Evolutionary conservation across 2,888 invertebrate genomes (phyloP), one percentile per base, ranked within the genome.

Genomic region (Andrena dorsata): DNA sequence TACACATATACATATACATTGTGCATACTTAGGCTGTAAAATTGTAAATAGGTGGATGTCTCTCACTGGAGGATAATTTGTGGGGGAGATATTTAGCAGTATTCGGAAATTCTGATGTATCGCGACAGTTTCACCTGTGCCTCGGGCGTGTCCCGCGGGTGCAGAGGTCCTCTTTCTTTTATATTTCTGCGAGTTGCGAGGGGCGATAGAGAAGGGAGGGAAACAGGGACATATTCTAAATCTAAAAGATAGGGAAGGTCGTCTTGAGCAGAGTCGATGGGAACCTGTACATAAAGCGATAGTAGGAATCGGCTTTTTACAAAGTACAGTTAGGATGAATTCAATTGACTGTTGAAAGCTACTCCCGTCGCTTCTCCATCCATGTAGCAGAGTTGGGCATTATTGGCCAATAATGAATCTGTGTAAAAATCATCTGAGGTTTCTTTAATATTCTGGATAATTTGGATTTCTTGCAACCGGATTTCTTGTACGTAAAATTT

Each of bases 11-110:
- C 23, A 26, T 7, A 26, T 4, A 13, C 56, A 41, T 41, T 16
- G 41, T 16, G 56, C 26, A 20, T 23, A 20, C 26, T 56, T 56
- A 13, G 82, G 84, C 76, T 91, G 90, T 91, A 90, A 77, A 89
- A 86, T 84, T 91, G 90, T 91, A 91, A 87, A 91, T 91, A 90
- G 79, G 69, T 64, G 41, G 35, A 65, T 70, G 20, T 53, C 20
- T 61, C 68, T 75, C 72, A 7, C 23, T 6, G 35, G 32, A 20
- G 32, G 28, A 10, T 71, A 51, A 68, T 58, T 58, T 10, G 16
- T 13, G n/a, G 23, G 13, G 16, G 5, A 68, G 28, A n/a, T n/a
- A 10, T 51, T 26, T 58, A 13, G 35, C 56, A 30, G 20, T 53
- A 64, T n/a, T 53, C 72, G 28, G 28, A 51, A 65, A 53, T 41